Evolutionary conservation across 2,888 invertebrate genomes (phyloP).

Genomic region (Drosophila hawaiiensis): DNA sequence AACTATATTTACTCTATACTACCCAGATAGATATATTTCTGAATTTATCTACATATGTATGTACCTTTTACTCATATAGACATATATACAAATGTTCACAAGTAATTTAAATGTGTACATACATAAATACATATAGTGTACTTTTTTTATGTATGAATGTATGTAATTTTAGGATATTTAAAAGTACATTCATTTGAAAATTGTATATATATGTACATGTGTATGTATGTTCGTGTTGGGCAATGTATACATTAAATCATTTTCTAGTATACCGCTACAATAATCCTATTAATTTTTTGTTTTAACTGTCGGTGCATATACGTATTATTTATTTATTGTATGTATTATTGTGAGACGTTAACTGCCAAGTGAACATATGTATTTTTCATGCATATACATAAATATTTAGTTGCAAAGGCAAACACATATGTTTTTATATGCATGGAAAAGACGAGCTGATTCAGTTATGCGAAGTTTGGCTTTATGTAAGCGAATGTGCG

Average conservation of each 20-base stretch:
- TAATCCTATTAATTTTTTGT: background rate
- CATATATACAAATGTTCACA: background rate
- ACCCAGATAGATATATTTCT: background rate
- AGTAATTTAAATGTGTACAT: background rate
- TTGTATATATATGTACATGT: background rate
- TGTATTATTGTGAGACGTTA: background rate
- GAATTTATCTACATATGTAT: background rate
- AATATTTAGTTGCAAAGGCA: background rate
- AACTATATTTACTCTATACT: background rate
- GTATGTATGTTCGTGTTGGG: background rate
- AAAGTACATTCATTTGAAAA: background rate
- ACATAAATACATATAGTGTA: constrained; percentile 2
- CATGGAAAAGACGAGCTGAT: background rate
- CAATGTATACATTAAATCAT: background rate
- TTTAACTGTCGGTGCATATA: too few species aligned
- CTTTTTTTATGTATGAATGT: constrained; percentile 9
- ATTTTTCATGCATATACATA: background rate
- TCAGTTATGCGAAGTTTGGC: background rate
- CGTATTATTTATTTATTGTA: too few species aligned
- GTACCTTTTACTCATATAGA: background rate
- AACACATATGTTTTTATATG: background rate
- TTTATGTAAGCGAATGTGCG: background rate
- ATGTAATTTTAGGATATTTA: background rate
- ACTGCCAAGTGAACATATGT: background rate
- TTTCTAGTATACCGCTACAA: background rate